Evolutionary conservation across 2,113 vertebrate species (phyloP), one percentile per base, ranked within the genome.

Genomic region (Climacteris rufus): DNA sequence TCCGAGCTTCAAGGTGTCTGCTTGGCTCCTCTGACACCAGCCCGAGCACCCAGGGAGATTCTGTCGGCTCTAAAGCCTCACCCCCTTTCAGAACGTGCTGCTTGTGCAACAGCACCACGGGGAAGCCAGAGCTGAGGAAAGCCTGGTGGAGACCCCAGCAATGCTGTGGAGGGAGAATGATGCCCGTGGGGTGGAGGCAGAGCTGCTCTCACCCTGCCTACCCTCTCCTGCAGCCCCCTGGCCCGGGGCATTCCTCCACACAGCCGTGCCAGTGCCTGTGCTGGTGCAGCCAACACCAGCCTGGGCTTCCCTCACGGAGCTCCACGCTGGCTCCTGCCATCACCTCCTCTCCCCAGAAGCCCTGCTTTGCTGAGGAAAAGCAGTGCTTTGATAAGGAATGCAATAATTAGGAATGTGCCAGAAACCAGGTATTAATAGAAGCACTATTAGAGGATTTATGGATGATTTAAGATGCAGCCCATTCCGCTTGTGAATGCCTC

Each of bases 341-440:
- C 39, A 2, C 35, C 50, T 66, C 31, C 54, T 69, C 64, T 24
- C 19, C 45, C 70, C 63, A 2, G 68, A 83, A 70, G 35, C 10
- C 0, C 56, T 40, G 24, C 24, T 53, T 28, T 44, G 53, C 69
- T 7, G 2, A 47, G 35, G 56, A 10, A 56, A 92, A 56, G 65
- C 33, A 4, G 50, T 3, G 53, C n/a, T 63, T 87, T 93, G 96
- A 93, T 89, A 93, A 84, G 77, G 64, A 97, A 89, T 76, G 33
- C 63, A 79, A 81, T 89, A 89, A 95, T 97, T 95, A 95, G 92
- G 94, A 94, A 93, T 71, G 66, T 96, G 95, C 96, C 92, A 96
- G 96, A 95, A 96, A 93, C 33, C 88, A 86, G 94, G 91, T 95
- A 95, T 96, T 97, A 97, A 97, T 95, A 96, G 97, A 97, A 93